These are phyloP conservation scores for Toxostoma redivivum DNA, from an alignment of 2,113 vertebrate genomes.

Conservation along the genomic window DNA sequence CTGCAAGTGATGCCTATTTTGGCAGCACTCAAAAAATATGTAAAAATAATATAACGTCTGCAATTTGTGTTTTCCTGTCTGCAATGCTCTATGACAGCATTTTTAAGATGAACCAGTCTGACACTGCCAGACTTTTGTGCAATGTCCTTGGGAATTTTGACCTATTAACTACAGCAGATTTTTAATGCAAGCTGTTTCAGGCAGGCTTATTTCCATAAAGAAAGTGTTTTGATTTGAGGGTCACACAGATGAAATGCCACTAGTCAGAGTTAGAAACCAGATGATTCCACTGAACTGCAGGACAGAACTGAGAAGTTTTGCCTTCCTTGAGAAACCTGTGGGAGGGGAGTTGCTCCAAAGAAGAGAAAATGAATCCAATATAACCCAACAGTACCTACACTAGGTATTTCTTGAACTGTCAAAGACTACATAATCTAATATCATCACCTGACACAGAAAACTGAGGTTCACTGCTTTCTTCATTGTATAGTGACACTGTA, in stretches of 20 bases:
- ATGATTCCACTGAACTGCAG: neutral
- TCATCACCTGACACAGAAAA: neutral
- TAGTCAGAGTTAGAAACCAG: neutral
- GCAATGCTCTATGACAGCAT: neutral
- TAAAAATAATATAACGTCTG: neutral
- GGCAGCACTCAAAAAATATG: neutral
- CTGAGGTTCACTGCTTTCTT: neutral
- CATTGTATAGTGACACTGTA: neutral
- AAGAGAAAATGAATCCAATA: neutral
- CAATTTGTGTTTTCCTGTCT: conserved; percentile 34
- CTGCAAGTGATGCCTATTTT: neutral
- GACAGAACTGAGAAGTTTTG: neutral
- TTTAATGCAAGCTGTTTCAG: neutral
- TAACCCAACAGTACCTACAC: neutral
- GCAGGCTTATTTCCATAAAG: neutral
- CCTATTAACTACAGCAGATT: neutral
- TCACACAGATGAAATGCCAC: neutral
- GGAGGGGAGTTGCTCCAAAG: neutral
- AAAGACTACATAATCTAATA: neutral
- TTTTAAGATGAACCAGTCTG: conserved; percentile 2
- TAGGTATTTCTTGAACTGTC: neutral
- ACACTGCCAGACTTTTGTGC: neutral
- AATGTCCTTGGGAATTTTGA: conserved; percentile 11
- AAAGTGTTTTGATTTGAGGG: neutral
- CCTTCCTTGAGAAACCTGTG: neutral